These are phyloP conservation scores for Amphipoea lucens DNA, from an alignment of 2,888 invertebrate genomes.

Conservation along the genomic window DNA sequence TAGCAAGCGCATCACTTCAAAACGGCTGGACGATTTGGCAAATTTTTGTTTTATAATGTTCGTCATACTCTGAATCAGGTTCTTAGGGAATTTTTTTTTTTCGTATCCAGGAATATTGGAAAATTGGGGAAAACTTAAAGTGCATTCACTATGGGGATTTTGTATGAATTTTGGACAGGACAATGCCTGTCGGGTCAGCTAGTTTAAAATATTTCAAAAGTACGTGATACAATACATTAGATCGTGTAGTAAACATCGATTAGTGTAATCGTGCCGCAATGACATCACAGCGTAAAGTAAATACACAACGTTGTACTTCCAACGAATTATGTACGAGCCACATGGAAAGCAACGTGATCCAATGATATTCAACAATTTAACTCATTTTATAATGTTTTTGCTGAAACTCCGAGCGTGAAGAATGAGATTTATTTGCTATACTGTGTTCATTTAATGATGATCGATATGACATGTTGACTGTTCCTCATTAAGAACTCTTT, in stretches of 20 bases:
- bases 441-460: neutral
- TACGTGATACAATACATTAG: neutral
- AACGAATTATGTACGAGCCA: conserved; percentile 7
- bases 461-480: neutral
- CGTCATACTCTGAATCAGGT: no score
- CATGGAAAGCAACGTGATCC: conserved; percentile 24
- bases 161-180: neutral
- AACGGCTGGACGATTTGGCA: neutral
- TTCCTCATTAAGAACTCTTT: neutral
- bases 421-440: neutral
- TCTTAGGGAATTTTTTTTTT: no score
- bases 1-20: neutral
- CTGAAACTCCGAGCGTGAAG: neutral
- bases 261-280: conserved; percentile 30
- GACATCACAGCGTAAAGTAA: conserved; percentile 23
- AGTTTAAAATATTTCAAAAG: neutral
- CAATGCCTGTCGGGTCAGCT: neutral
- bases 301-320: conserved; percentile 4
- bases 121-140: neutral
- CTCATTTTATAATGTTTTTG: conserved; percentile 5
- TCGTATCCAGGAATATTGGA: neutral
- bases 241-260: conserved; percentile 21
- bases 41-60: neutral
- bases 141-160: neutral
- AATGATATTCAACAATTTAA: conserved; percentile 23